Evolutionary conservation across 2,113 vertebrate species (phyloP), one percentile per base, ranked within the genome.

Genomic region (Saiga tatarica): DNA sequence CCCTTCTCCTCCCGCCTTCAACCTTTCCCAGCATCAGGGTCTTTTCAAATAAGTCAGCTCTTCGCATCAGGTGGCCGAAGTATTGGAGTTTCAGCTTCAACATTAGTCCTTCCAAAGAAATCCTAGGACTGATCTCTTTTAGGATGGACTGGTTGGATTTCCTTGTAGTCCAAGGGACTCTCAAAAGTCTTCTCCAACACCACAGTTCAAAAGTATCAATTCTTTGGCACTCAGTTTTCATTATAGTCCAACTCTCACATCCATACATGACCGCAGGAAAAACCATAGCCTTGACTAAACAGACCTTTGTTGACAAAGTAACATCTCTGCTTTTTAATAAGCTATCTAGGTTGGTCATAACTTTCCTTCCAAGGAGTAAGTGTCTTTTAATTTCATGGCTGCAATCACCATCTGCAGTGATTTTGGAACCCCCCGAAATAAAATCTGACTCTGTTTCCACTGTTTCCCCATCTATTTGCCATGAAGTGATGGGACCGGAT

Each of bases 211-310:
- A 67, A 67, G 16, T 16, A 19, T n/a, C 16, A 3, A n/a, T n/a
- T 67, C 16, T 67, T 67, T 2, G 3, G 7, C 1, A 1, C 16
- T 67, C 33, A n/a, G 62, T 16, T n/a, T 67, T n/a, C 7, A 0
- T 67, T 4, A 67, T 9, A n/a, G 33, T 19, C 33, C 62, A n/a
- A n/a, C 62, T n/a, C 33, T 67, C 16, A 67, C 33, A 67, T 67
- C 62, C 47, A 47, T 12, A 47, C 47, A 47, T 47, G 47, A 47
- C 47, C 47, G 12, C 47, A 12, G 47, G 47, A 47, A 47, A 47
- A 47, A 47, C 47, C 47, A 47, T 47, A 47, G 47, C 47, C 47
- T 47, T 47, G 47, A 12, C 47, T 47, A 47, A 47, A 47, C 47
- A 47, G 47, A 47, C 11, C 47, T 47, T 47, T 47, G 47, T 47